Conservation (phyloP, 1,140 invertebrate genomes). For the Schlechtendalia chinensis region DNA sequence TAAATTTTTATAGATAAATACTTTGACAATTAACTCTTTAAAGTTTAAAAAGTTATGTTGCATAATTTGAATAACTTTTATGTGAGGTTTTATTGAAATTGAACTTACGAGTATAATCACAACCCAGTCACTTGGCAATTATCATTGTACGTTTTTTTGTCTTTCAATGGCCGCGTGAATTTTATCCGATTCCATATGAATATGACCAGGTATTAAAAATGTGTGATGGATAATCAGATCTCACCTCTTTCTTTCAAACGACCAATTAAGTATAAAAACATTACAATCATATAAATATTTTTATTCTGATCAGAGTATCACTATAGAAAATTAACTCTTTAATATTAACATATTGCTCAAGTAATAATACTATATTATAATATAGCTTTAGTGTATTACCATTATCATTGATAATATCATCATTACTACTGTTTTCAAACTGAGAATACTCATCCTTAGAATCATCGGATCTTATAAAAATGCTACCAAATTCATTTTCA, state of each 20-base stretch:
- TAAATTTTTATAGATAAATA: conserved; percentile 9
- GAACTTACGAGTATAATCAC: conserved; percentile 1
- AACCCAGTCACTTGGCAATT: conserved; percentile 7
- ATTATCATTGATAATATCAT: too few relatives aligned
- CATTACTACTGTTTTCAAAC: too few relatives aligned
- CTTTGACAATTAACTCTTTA: not conserved
- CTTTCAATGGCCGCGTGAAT: not conserved
- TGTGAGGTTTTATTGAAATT: not conserved
- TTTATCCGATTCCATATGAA: not conserved
- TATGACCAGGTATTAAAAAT: conserved; percentile 2
- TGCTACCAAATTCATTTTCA: too few relatives aligned
- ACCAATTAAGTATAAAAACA: conserved; percentile 10
- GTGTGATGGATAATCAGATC: not conserved
- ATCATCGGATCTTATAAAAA: too few relatives aligned
- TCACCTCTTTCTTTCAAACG: conserved; percentile 9
- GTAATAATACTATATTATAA: too few relatives aligned
- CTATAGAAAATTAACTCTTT: conserved; percentile 1
- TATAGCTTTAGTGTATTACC: too few relatives aligned
- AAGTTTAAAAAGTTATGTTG: conserved; percentile 6
- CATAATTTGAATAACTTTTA: not conserved
- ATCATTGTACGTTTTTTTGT: conserved; percentile 18
- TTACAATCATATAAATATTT: conserved; percentile 18
- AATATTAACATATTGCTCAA: not conserved
- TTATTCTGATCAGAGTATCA: conserved; percentile 16
- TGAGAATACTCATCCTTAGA: too few relatives aligned